Evolutionary conservation across 2,888 invertebrate genomes (phyloP).

Genomic region (Lissocephala sabroskyi): DNA sequence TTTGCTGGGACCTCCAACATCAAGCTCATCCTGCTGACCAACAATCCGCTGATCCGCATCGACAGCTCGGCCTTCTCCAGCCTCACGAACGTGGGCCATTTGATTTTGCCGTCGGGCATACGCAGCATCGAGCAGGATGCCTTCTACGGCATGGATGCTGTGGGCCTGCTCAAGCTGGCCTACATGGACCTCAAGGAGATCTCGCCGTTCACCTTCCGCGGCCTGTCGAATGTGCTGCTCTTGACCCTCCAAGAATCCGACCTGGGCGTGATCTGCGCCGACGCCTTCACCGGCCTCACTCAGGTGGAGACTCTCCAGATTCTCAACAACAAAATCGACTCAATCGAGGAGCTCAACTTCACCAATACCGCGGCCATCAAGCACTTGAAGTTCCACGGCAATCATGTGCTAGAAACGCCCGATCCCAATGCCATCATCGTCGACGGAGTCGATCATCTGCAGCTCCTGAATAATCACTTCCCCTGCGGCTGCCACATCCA

Average conservation of each 20-base stretch:
- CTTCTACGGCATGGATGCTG: slow-evolving; percentile 85
- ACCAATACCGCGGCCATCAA: slow-evolving; percentile 81
- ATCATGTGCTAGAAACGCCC: slow-evolving; percentile 87
- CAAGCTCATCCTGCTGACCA: slow-evolving; percentile 84
- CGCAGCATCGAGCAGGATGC: slow-evolving; percentile 83
- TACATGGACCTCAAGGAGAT: slow-evolving; percentile 87
- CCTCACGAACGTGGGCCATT: slow-evolving; percentile 85
- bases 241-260: slow-evolving; percentile 88
- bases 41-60: slow-evolving; percentile 87
- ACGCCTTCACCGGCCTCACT: slow-evolving; percentile 84
- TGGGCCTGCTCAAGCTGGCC: slow-evolving; percentile 85
- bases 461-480: slow-evolving; percentile 85
- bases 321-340: slow-evolving; percentile 88
- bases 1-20: slow-evolving; percentile 91
- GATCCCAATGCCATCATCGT: slow-evolving; percentile 79
- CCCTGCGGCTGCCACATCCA: slow-evolving; percentile 90
- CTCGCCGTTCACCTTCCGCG: slow-evolving; percentile 82
- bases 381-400: slow-evolving; percentile 83
- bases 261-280: slow-evolving; percentile 81
- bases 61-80: slow-evolving; percentile 89
- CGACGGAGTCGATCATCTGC: slow-evolving; percentile 81
- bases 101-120: slow-evolving; percentile 88
- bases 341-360: slow-evolving; percentile 83
- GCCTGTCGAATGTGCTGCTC: slow-evolving; percentile 82
- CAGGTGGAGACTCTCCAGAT: slow-evolving; percentile 83